phyloP scores from a whole-genome alignment of 2,888 invertebrate genomes.

The Harpalus rubripes region DNA sequence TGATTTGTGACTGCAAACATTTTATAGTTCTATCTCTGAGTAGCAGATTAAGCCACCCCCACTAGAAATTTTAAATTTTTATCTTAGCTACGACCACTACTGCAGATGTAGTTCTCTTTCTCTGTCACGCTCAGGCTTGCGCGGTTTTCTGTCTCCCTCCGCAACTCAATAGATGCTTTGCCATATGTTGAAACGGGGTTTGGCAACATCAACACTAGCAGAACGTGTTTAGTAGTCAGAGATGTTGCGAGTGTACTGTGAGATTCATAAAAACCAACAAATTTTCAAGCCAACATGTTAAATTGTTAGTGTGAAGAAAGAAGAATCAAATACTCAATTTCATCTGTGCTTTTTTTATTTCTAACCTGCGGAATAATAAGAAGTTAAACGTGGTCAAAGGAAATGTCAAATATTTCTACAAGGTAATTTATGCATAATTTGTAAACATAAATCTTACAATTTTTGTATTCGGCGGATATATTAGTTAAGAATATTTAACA shows the following conservation, averaged over 20 bases:
- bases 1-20: slow-evolving; percentile 24
- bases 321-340: not conserved
- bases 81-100: slow-evolving; percentile 61
- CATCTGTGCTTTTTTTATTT: not conserved
- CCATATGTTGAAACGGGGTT: slow-evolving; percentile 65
- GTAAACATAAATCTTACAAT: slow-evolving; percentile 15
- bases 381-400: slow-evolving; percentile 48
- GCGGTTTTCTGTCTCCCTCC: slow-evolving; percentile 45
- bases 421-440: slow-evolving; percentile 58
- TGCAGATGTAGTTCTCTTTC: slow-evolving; percentile 56
- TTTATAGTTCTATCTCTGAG: slow-evolving; percentile 9
- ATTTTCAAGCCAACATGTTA: slow-evolving; percentile 3
- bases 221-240: slow-evolving; percentile 54
- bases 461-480: slow-evolving; percentile 3
- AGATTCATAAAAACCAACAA: slow-evolving; percentile 7
- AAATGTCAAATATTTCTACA: slow-evolving; percentile 60
- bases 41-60: slow-evolving; percentile 56
- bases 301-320: not conserved
- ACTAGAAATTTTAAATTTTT: slow-evolving; percentile 61
- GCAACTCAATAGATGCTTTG: slow-evolving; percentile 65
- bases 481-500: slow-evolving; percentile 49
- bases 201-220: slow-evolving; percentile 66
- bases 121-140: slow-evolving; percentile 30
- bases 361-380: slow-evolving; percentile 56
- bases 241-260: slow-evolving; percentile 35